Base-by-base conservation (phyloP, 1,140 invertebrate genomes). In the Penaeus chinensis region DNA sequence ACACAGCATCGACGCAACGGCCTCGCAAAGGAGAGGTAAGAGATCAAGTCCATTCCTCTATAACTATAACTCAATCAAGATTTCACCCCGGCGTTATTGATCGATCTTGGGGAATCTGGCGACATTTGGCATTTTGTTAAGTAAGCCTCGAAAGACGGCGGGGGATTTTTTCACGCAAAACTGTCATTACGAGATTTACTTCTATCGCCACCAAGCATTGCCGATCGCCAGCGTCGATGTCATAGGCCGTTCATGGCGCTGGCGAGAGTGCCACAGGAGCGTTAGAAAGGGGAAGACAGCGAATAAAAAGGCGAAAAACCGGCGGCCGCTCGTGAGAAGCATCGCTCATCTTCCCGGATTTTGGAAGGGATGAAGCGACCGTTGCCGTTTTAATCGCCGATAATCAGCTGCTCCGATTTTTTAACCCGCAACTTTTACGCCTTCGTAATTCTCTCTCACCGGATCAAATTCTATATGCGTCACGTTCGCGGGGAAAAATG, bases 71-170 rank as follows among this genome's bases (percentile, higher is more conserved):
- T 54, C 54, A 54, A 54, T 54, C 54, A 54, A 54, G 54, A 54
- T 54, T 54, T 54, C 54, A 54, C 54, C 65, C 37, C 42, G 37
- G 79, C 61, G 85, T 87, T 87, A 87, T 87, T 87, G 85, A 87
- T 87, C 85, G 85, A n/a, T 54, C 69, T 76, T 87, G 66, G 47
- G 71, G 61, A 82, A 37, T 66, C 85, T 74, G 69, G 85, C 85
- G 85, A 74, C 80, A 82, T 82, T 87, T 82, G 85, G 85, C 85
- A 87, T 87, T 61, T 87, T 20, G 85, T 82, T 87, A 87, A 87
- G 85, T 87, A 82, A 87, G 79, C 85, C 60, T 42, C 66, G 66
- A 82, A 87, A 87, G 85, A 87, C 78, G 84, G 16, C 54, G 54
- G 60, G 66, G 54, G 24, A 82, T 69, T 87, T 86, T 86, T 87